Percentiles rank a stretch among this genome's conserved stretches.
Conservation (phyloP, 2,888 invertebrate genomes). For the Dimorphilus gyrociliatus region DNA sequence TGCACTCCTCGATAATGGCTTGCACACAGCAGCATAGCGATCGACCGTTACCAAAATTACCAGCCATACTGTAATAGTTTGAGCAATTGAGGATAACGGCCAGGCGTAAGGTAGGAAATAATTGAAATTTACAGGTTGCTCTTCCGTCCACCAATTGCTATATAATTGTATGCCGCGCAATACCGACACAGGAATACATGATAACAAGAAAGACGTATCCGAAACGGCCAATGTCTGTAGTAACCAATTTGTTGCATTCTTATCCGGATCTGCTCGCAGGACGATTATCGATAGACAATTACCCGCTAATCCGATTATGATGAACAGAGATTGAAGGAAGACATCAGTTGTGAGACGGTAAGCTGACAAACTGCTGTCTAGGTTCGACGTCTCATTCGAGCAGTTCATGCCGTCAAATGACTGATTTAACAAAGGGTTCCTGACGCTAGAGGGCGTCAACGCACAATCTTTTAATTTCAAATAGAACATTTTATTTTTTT, state of each 20-base stretch:
- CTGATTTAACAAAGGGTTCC: too few species aligned
- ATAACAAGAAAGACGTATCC: conserved; percentile 11
- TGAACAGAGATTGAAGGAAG: too few species aligned
- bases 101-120: conserved; percentile 10
- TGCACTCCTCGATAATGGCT: conserved; percentile 8
- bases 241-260: conserved; percentile 5
- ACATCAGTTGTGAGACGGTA: too few species aligned
- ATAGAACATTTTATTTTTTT: too few species aligned
- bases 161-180: conserved; percentile 7
- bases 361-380: too few species aligned
- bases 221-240: conserved; percentile 10
- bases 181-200: conserved; percentile 11
- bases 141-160: conserved; percentile 10
- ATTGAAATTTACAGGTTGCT: not conserved
- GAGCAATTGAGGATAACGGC: conserved; percentile 11
- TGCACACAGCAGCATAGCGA: conserved; percentile 12
- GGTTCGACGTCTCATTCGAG: too few species aligned
- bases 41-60: conserved; percentile 12
- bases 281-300: conserved; percentile 10
- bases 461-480: too few species aligned
- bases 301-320: conserved; percentile 10
- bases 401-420: too few species aligned
- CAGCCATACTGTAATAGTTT: conserved; percentile 13
- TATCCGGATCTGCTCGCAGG: conserved; percentile 9
- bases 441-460: too few species aligned